Evolutionary conservation across 2,888 invertebrate genomes (phyloP).

Genomic region (Deroplatys truncata): DNA sequence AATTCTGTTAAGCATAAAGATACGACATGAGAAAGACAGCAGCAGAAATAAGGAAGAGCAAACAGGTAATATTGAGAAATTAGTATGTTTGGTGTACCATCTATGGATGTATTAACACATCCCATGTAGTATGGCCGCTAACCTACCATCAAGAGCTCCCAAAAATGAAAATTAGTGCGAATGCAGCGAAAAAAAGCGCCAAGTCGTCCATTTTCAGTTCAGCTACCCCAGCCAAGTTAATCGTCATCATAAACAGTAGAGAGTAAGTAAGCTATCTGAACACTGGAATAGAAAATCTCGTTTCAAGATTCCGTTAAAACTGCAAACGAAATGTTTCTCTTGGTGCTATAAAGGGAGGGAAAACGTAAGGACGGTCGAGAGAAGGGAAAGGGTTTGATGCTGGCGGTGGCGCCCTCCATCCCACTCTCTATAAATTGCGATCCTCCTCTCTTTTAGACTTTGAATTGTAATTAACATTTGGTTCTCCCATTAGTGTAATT

Average conservation of each 20-base stretch:
- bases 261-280: not conserved
- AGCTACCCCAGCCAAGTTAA: not conserved
- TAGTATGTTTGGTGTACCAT: too few species aligned
- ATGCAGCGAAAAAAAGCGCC: not conserved
- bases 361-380: slow-evolving; percentile 11
- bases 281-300: slow-evolving; percentile 10
- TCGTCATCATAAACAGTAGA: not conserved
- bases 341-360: slow-evolving; percentile 10
- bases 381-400: slow-evolving; percentile 2
- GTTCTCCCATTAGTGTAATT: slow-evolving; percentile 74
- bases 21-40: too few species aligned
- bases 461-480: slow-evolving; percentile 72
- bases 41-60: too few species aligned
- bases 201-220: not conserved
- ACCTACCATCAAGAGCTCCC: not conserved
- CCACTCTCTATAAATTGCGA: slow-evolving; percentile 41
- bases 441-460: slow-evolving; percentile 55
- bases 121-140: too few species aligned
- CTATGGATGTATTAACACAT: not conserved
- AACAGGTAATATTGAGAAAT: too few species aligned
- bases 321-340: slow-evolving; percentile 1
- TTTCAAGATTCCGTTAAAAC: slow-evolving; percentile 16
- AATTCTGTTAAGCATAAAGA: too few species aligned
- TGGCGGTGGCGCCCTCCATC: not conserved
- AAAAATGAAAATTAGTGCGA: not conserved